Conservation (phyloP, 2,888 invertebrate species). For the Linyphia triangularis region DNA sequence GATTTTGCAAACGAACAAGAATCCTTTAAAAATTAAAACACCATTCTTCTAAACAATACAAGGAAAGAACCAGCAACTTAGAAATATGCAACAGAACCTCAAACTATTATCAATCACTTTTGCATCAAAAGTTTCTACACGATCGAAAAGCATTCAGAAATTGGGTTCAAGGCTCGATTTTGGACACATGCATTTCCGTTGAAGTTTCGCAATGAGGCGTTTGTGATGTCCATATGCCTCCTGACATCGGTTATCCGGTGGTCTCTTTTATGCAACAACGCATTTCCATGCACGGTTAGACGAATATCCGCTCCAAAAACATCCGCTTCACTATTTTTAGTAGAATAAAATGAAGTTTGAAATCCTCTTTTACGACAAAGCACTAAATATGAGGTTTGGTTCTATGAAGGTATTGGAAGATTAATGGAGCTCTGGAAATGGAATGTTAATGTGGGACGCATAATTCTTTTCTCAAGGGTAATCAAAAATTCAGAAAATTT, state of each 20-base stretch:
- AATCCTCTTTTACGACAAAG: too few relatives aligned
- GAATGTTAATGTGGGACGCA: not conserved
- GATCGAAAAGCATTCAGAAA: not conserved
- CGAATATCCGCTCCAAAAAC: not conserved
- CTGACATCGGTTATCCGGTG: constrained; percentile 10
- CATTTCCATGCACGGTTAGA: constrained; percentile 24
- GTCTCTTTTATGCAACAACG: constrained; percentile 16
- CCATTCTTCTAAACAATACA: too few relatives aligned
- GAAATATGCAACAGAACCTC: too few relatives aligned
- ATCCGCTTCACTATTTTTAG: constrained; percentile 25
- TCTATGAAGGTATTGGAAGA: too few relatives aligned
- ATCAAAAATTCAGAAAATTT: not conserved
- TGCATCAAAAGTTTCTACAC: too few relatives aligned
- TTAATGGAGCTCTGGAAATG: not conserved
- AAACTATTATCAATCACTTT: not conserved
- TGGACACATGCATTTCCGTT: not conserved
- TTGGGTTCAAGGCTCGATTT: not conserved
- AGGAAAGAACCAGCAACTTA: too few relatives aligned
- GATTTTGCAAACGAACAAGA: too few relatives aligned
- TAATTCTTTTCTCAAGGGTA: not conserved
- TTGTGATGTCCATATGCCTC: not conserved
- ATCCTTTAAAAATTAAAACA: too few relatives aligned
- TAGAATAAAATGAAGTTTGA: too few relatives aligned
- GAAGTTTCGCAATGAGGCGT: not conserved
- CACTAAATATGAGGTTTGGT: too few relatives aligned